Percentiles rank a stretch among this genome's conserved stretches.
phyloP scores from a whole-genome alignment of 2,888 invertebrate species.

The Nineta flava region DNA sequence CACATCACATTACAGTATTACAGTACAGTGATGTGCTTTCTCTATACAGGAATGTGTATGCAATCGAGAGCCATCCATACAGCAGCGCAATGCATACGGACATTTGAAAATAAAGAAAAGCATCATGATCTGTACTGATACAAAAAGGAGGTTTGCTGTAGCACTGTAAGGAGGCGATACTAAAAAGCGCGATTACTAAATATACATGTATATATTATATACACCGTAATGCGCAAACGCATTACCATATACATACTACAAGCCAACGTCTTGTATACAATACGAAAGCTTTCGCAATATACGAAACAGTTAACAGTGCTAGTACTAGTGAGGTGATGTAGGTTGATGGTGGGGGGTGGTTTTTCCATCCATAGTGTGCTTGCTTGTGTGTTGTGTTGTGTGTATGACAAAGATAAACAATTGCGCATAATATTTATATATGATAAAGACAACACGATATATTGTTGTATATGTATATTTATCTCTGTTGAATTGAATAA shows the following conservation, averaged over 20 bases:
- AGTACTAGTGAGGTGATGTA: too few relatives aligned
- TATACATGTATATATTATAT: background rate
- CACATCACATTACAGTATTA: too few relatives aligned
- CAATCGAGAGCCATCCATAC: too few relatives aligned
- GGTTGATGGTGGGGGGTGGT: too few relatives aligned
- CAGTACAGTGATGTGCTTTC: too few relatives aligned
- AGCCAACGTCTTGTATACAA: background rate
- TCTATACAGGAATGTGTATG: too few relatives aligned
- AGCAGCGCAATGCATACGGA: background rate
- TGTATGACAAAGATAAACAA: too few relatives aligned
- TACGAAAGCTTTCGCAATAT: background rate
- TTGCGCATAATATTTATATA: too few relatives aligned
- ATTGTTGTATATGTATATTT: background rate
- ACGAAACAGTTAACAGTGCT: background rate
- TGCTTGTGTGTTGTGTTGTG: too few relatives aligned
- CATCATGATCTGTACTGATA: background rate
- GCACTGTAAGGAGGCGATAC: background rate
- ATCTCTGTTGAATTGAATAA: too few relatives aligned
- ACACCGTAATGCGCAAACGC: background rate
- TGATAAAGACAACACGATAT: too few relatives aligned
- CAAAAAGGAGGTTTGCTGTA: background rate
- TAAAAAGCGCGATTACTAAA: background rate
- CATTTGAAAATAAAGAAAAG: background rate
- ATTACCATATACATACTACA: background rate
- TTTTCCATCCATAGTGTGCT: too few relatives aligned